Conservation (phyloP, 2,888 invertebrate species). For the Iphiclides podalirius region DNA sequence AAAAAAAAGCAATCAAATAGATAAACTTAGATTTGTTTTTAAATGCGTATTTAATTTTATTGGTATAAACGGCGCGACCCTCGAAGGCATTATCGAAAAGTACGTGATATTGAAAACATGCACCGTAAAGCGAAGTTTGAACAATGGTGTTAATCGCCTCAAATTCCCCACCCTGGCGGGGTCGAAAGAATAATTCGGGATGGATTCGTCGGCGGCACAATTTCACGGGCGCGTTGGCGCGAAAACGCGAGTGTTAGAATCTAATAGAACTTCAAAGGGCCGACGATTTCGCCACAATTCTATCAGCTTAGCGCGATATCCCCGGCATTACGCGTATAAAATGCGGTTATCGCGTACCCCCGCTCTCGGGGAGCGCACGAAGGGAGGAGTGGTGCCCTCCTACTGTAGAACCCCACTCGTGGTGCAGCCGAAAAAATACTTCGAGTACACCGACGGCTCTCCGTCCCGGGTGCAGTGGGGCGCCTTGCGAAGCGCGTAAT, state of each 20-base stretch:
- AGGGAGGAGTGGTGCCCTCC: conserved; percentile 7
- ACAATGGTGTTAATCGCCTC: conserved; percentile 7
- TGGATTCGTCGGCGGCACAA: conserved; percentile 76
- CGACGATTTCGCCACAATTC: conserved; percentile 77
- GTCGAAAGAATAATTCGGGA: conserved; percentile 56
- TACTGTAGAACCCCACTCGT: too few species aligned
- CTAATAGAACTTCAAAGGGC: conserved; percentile 79
- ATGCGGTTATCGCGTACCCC: conserved; percentile 70
- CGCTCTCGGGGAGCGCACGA: conserved; percentile 31
- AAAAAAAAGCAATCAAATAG: too few species aligned
- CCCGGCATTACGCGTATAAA: conserved; percentile 77
- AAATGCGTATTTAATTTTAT: background rate
- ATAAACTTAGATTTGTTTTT: background rate
- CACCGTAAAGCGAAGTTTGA: background rate
- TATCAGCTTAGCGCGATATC: conserved; percentile 78
- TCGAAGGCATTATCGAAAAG: background rate
- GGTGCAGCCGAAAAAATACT: background rate
- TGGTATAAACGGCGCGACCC: too few species aligned
- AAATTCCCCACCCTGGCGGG: conserved; percentile 36
- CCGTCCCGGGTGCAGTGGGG: conserved; percentile 24
- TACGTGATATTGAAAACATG: background rate
- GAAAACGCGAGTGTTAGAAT: conserved; percentile 74
- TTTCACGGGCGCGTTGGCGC: conserved; percentile 74
- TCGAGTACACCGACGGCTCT: conserved; percentile 46
- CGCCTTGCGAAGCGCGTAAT: conserved; percentile 39